Percentiles rank a stretch among this genome's conserved stretches.
phyloP scores from a whole-genome alignment of 2,113 vertebrate genomes.

The Archocentrus centrarchus region DNA sequence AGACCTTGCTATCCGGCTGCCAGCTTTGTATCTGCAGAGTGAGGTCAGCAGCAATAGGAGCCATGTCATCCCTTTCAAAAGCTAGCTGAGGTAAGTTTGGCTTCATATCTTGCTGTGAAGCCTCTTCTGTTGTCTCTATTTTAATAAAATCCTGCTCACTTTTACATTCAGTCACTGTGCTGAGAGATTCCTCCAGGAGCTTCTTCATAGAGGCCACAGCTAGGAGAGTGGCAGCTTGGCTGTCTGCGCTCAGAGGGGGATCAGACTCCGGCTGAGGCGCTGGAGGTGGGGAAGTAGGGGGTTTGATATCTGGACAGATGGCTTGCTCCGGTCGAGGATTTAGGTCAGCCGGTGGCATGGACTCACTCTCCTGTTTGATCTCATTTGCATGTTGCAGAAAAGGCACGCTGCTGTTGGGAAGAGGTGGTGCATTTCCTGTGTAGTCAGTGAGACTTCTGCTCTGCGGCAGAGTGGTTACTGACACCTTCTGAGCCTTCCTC shows the following conservation, averaged over 20 bases:
- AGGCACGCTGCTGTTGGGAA: not conserved
- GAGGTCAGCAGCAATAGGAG: conserved; percentile 43
- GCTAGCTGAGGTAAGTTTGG: conserved; percentile 41
- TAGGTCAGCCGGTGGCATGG: conserved; percentile 56
- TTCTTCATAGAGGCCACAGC: conserved; percentile 84
- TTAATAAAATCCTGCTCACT: conserved; percentile 26
- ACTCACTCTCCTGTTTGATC: conserved; percentile 71
- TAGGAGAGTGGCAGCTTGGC: conserved; percentile 77
- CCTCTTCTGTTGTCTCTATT: conserved; percentile 31
- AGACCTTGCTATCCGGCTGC: conserved; percentile 27
- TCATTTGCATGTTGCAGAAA: conserved; percentile 16
- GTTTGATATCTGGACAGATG: conserved; percentile 68
- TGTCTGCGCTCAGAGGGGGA: conserved; percentile 61
- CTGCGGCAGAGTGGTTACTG: not conserved
- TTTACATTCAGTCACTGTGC: conserved; percentile 64
- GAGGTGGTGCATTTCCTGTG: not conserved
- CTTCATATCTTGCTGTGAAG: conserved; percentile 33
- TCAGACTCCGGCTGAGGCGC: conserved; percentile 63
- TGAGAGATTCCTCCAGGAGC: conserved; percentile 81
- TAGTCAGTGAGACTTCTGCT: not conserved
- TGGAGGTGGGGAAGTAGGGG: conserved; percentile 34
- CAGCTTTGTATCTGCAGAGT: conserved; percentile 56
- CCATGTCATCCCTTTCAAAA: conserved; percentile 22
- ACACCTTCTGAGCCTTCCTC: conserved; percentile 47
- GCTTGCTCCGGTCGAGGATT: conserved; percentile 46